Evolutionary conservation across 2,113 vertebrate species (phyloP).

Genomic region (Zosterops borbonicus): DNA sequence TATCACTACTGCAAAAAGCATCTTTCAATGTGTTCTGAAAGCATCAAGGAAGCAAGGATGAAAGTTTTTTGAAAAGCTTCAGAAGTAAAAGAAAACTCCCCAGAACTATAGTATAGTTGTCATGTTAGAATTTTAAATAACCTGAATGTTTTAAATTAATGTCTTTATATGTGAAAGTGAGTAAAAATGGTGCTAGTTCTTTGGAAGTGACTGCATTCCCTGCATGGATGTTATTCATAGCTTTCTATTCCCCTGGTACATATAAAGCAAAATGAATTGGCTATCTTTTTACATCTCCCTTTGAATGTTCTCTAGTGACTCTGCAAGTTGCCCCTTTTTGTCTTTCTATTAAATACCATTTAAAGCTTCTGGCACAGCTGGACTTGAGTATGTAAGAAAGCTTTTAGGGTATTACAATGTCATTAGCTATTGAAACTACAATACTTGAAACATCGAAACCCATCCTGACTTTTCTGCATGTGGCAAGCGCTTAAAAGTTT

Average conservation of each 20-base stretch:
- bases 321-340: slow-evolving; percentile 55
- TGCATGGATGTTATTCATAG: slow-evolving; percentile 80
- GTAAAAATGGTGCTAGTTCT: background rate
- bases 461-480: slow-evolving; percentile 65
- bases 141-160: background rate
- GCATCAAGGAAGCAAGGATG: background rate
- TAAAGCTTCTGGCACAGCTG: slow-evolving; percentile 80
- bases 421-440: slow-evolving; percentile 76
- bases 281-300: slow-evolving; percentile 79
- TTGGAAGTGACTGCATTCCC: slow-evolving; percentile 41
- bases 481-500: slow-evolving; percentile 52
- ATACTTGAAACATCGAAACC: slow-evolving; percentile 58
- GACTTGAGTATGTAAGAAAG: slow-evolving; percentile 70
- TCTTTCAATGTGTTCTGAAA: background rate
- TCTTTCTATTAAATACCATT: slow-evolving; percentile 49
- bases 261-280: slow-evolving; percentile 77
- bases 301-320: slow-evolving; percentile 76
- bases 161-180: background rate
- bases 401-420: slow-evolving; percentile 73
- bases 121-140: background rate
- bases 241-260: slow-evolving; percentile 75
- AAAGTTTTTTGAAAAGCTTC: background rate
- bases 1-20: background rate
- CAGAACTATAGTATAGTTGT: background rate
- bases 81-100: background rate